Percentiles rank a stretch among this genome's conserved stretches.
Conservation (phyloP, 2,888 invertebrate species). For the Ophion ellenae region DNA sequence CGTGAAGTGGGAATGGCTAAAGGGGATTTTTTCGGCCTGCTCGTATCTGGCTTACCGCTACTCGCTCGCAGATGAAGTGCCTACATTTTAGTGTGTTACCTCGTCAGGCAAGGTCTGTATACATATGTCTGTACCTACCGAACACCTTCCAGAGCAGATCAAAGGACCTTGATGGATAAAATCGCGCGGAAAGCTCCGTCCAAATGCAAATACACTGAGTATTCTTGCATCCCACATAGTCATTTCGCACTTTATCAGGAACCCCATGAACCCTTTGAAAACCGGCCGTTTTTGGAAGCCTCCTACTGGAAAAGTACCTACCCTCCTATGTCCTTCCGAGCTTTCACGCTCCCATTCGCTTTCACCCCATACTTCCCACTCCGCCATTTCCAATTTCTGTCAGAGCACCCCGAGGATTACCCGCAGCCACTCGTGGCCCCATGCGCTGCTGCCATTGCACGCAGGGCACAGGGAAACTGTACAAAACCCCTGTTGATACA, state of each 20-base stretch:
- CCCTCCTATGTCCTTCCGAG: no score
- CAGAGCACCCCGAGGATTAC: no score
- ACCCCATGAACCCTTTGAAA: neutral
- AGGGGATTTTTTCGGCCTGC: constrained; percentile 37
- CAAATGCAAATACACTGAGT: neutral
- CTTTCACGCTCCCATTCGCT: no score
- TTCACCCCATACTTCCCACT: no score
- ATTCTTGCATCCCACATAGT: neutral
- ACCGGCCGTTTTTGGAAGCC: no score
- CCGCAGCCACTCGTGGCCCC: no score
- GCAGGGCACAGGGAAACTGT: no score
- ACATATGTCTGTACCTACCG: neutral
- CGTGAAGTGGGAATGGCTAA: constrained; percentile 39
- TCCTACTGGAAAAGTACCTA: no score
- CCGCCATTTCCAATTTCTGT: no score
- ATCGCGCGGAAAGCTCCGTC: neutral
- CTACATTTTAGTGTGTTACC: constrained; percentile 30
- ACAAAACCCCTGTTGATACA: no score
- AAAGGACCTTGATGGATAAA: neutral
- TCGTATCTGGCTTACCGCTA: constrained; percentile 31
- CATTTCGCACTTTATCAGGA: neutral
- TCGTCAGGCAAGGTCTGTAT: constrained; percentile 1
- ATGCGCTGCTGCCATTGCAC: no score
- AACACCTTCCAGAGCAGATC: neutral
- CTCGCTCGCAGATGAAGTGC: constrained; percentile 27